Evolutionary conservation across 92 coral and sea anemone genomes (phyloP).

Genomic region (Meandrina meandrites): DNA sequence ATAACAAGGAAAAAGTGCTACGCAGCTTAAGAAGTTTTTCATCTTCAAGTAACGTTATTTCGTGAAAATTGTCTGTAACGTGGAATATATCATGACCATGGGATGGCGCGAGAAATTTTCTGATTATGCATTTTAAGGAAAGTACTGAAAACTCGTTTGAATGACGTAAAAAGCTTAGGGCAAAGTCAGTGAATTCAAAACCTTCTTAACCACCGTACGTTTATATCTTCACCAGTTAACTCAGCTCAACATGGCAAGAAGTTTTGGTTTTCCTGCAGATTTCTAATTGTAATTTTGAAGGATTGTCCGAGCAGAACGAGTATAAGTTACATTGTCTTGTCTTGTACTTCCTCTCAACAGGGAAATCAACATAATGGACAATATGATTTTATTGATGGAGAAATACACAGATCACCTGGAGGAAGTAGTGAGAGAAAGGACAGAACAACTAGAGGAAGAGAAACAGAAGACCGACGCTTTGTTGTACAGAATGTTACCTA

Average conservation of each 20-base stretch:
- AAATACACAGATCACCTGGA: constrained; percentile 79
- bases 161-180: no score
- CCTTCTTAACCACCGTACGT: background rate
- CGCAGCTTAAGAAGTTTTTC: no score
- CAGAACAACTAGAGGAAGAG: constrained; percentile 76
- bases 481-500: constrained; percentile 77
- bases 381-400: constrained; percentile 85
- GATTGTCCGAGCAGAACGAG: background rate
- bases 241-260: background rate
- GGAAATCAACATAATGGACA: constrained; percentile 81
- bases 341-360: constrained; percentile 37
- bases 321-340: background rate
- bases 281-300: background rate
- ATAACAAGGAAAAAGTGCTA: no score
- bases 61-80: no score
- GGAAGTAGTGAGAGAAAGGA: constrained; percentile 68
- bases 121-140: no score
- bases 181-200: no score
- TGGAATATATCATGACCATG: background rate
- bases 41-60: no score
- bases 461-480: constrained; percentile 79
- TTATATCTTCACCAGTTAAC: background rate
- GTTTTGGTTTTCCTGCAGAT: background rate
- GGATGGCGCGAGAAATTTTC: background rate
- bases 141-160: no score